Percentiles rank a stretch among this genome's conserved stretches.
phyloP scores from a whole-genome alignment of 2,888 invertebrate genomes.

The Zhuqinia jingwanae region DNA sequence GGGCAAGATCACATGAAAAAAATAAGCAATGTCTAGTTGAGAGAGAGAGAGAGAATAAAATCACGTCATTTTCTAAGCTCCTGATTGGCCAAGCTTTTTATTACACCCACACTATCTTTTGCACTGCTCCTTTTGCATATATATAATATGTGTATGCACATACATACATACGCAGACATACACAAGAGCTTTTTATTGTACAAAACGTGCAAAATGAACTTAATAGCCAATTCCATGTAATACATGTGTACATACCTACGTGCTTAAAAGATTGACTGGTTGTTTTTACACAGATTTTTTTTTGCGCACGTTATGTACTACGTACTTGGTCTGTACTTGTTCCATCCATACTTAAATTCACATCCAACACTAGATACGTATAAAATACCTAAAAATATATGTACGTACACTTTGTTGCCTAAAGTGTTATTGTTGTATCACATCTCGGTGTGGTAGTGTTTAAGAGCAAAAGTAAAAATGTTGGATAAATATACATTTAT shows the following conservation, averaged over 20 bases:
- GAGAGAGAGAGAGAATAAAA: slow-evolving; percentile 60
- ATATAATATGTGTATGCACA: slow-evolving; percentile 3
- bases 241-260: slow-evolving; percentile 14
- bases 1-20: slow-evolving; percentile 57
- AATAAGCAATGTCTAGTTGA: slow-evolving; percentile 56
- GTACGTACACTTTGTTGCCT: slow-evolving; percentile 54
- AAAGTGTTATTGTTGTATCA: slow-evolving; percentile 40
- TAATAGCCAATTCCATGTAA: slow-evolving; percentile 38
- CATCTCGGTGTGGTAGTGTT: too few species aligned
- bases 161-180: slow-evolving; percentile 1
- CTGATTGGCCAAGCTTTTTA: slow-evolving; percentile 74
- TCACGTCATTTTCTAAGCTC: slow-evolving; percentile 76
- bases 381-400: too few species aligned
- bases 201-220: slow-evolving; percentile 66
- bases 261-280: slow-evolving; percentile 45
- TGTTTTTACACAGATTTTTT: slow-evolving; percentile 42
- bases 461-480: slow-evolving; percentile 41
- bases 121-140: slow-evolving; percentile 37
- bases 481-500: slow-evolving; percentile 20
- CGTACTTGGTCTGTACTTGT: slow-evolving; percentile 14
- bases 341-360: slow-evolving; percentile 1
- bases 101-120: slow-evolving; percentile 77
- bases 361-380: too few species aligned
- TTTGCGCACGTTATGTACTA: slow-evolving; percentile 8
- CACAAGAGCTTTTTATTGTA: slow-evolving; percentile 7